These are phyloP conservation scores for Dendrocopos noguchii DNA, from an alignment of 2,113 vertebrate species.

Conservation along the genomic window DNA sequence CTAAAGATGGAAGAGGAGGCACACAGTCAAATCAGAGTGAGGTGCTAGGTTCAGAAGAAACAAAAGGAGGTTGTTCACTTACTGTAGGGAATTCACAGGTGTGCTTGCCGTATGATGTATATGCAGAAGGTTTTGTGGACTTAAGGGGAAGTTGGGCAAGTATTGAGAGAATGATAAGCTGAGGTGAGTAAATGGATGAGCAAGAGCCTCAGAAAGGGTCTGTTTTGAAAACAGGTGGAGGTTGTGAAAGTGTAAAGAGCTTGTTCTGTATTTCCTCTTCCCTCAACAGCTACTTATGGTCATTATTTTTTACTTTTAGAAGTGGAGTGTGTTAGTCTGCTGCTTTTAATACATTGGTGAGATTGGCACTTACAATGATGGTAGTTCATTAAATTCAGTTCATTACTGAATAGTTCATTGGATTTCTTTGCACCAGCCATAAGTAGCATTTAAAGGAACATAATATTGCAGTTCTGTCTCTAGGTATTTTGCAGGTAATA, in stretches of 20 bases:
- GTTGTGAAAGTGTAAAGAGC: background rate
- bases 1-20: background rate
- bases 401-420: background rate
- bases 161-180: background rate
- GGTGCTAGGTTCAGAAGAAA: background rate
- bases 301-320: background rate
- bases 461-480: background rate
- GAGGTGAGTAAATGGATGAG: background rate
- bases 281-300: background rate
- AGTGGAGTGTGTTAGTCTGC: background rate
- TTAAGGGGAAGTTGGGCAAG: background rate
- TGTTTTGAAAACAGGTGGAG: background rate
- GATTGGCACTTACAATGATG: background rate
- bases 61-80: background rate
- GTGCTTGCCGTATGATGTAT: background rate
- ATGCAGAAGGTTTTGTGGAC: background rate
- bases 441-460: background rate
- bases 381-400: background rate
- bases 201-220: background rate
- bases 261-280: constrained; percentile 19
- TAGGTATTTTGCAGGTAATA: background rate
- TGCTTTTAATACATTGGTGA: background rate
- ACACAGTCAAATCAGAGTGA: background rate
- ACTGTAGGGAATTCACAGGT: background rate
- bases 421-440: background rate